Evolutionary conservation across 23 tunicate genomes (phyloP).

Genomic region (Halocynthia roretzi): DNA sequence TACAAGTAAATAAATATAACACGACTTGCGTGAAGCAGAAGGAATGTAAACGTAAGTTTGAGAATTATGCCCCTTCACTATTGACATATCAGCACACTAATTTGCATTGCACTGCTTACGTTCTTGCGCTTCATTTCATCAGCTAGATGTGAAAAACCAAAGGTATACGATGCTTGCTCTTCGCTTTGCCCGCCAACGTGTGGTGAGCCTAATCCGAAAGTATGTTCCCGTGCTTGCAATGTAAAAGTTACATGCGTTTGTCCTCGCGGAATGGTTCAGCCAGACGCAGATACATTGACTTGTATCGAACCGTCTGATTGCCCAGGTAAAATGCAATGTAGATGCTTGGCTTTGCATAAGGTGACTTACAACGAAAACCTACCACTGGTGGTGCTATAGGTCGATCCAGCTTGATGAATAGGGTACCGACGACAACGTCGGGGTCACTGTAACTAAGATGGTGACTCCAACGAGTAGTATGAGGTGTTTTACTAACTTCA

Average conservation of each 20-base stretch:
- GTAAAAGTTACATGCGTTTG: background rate
- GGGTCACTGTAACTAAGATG: too few species aligned
- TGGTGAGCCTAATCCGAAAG: background rate
- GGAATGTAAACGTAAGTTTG: background rate
- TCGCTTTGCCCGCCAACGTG: conserved; percentile 14
- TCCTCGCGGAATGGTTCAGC: background rate
- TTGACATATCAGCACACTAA: too few species aligned
- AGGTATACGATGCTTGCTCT: background rate
- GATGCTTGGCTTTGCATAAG: too few species aligned
- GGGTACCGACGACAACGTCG: too few species aligned
- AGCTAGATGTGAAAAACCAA: conserved; percentile 13
- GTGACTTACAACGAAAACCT: too few species aligned
- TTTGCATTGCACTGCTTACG: too few species aligned
- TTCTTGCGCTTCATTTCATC: too few species aligned
- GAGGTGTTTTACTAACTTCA: too few species aligned
- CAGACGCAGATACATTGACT: background rate
- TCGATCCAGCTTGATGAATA: too few species aligned
- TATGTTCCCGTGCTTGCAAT: background rate
- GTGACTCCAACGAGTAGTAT: too few species aligned
- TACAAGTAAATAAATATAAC: background rate
- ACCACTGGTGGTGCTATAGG: too few species aligned
- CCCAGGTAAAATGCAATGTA: background rate
- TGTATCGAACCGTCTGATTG: conserved; percentile 1
- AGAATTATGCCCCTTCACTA: too few species aligned
- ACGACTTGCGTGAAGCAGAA: conserved; percentile 1